Base-by-base conservation (phyloP, 2,797 vertebrate species). In the Falco berigora region DNA sequence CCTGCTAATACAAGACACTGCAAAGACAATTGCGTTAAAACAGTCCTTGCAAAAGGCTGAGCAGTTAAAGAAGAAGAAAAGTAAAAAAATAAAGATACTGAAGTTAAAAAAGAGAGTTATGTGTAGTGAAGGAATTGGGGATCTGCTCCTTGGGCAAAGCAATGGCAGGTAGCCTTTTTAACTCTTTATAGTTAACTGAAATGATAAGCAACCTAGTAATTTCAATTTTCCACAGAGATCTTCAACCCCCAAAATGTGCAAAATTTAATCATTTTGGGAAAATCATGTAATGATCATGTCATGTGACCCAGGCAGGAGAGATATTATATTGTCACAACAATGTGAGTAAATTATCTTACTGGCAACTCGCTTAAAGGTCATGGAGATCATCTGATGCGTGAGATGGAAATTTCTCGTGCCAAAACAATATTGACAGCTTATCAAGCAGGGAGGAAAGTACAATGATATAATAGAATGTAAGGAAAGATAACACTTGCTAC, bases 361-460 rank as follows among this genome's bases (percentile, higher is more conserved):
- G 93, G 97, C 96, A 97, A 97, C 97, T 97, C 2, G 81, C 97
- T 86, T 93, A 98, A 98, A 98, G 98, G 98, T 98, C 98, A 97
- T 64, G 40, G 97, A 95, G 98, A 97, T 97, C 97, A 98, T 97
- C 94, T 96, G 89, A 96, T 97, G 97, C 93, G 92, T 96, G 97
- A 96, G 94, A 97, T 97, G 97, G 97, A 98, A 98, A 98, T 97
- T 96, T 94, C 73, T 95, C 74, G 73, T 97, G 88, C 88, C 97
- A 94, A 75, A 80, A 94, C 97, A 97, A 97, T 97, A 97, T 97
- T 92, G 91, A 94, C 97, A 97, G 96, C 88, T 91, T 92, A 96
- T 96, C 96, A 97, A 97, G 95, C 92, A 96, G 96, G 87, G 95
- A 97, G 92, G 96, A 88, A 91, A 92, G 96, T 82, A 92, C 92